These are phyloP conservation scores for Zelostemma sp. DNA, from an alignment of 1,140 invertebrate genomes.

Conservation along the genomic window DNA sequence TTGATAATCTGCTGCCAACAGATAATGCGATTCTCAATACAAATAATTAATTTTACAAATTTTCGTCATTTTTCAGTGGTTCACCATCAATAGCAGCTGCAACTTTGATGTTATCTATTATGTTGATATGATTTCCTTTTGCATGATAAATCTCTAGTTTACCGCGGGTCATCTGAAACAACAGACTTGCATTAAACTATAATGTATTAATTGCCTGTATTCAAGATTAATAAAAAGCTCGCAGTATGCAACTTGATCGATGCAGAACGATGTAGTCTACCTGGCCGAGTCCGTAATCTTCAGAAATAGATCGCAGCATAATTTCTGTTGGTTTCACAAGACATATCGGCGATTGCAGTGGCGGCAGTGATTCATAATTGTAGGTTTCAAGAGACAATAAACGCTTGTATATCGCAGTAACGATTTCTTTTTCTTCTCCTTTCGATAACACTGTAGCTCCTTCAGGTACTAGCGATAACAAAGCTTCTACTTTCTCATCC, in stretches of 20 bases:
- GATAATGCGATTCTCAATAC: no score
- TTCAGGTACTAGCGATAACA: slow-evolving; percentile 36
- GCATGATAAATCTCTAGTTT: slow-evolving; percentile 51
- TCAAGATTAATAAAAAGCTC: no score
- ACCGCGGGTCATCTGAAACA: slow-evolving; percentile 54
- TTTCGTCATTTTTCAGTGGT: slow-evolving; percentile 48
- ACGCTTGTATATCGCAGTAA: slow-evolving; percentile 71
- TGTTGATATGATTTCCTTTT: slow-evolving; percentile 78
- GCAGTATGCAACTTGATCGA: no score
- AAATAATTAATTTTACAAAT: not conserved
- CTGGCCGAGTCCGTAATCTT: slow-evolving; percentile 75
- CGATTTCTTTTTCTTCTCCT: slow-evolving; percentile 68
- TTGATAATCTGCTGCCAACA: no score
- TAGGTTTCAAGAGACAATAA: slow-evolving; percentile 72
- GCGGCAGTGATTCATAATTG: slow-evolving; percentile 53
- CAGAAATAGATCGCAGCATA: slow-evolving; percentile 67
- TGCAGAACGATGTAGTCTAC: slow-evolving; percentile 40
- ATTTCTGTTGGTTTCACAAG: slow-evolving; percentile 75
- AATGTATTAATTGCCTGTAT: not conserved
- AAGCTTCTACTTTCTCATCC: slow-evolving; percentile 60
- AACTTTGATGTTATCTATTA: slow-evolving; percentile 76
- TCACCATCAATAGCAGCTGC: slow-evolving; percentile 74
- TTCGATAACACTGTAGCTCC: not conserved
- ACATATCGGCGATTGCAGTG: slow-evolving; percentile 73
- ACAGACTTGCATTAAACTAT: not conserved